Base-by-base conservation (phyloP, 2,888 invertebrate species). In the Scaptomyza caliginosa region DNA sequence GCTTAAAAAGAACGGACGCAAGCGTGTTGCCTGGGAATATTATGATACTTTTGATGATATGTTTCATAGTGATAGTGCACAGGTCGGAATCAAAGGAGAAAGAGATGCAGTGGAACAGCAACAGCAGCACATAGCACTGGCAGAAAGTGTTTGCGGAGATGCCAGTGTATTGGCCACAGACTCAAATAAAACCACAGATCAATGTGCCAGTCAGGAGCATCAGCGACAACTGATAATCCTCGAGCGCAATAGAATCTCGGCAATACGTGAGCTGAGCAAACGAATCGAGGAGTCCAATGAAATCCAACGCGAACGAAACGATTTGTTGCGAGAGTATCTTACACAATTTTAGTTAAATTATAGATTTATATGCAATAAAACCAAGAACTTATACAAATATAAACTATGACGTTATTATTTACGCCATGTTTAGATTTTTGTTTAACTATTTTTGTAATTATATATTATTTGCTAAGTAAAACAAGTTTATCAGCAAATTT, bases 241-340 rank as follows among this genome's bases (percentile, higher is more conserved):
- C 1, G 76, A 80, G 26, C 80, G 76, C 10, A 77, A 59, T 34
- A 36, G 80, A 13, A 80, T 77, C 6, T 34, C 73, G 0, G 76
- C 81, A 26, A 77, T 77, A 5, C 39, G 62, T 8, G 77, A 80
- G 40, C 40, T 77, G 0, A 80, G 80, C 43, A 72, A 62, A 45
- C 64, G 80, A 5, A 71, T 76, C 7, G 80, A 79, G 3, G 80
- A 80, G 6, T 79, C 76, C 2, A 76, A 76, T 48, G 54, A 26
- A 6, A 76, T 76, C 32, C 80, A 76, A 26, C 67, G 80, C 0
- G 80, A 76, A 36, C 60, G 76, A 8, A 76, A 76, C 39, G 76
- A 80, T 8, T 52, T 76, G 5, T 19, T 76, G 3, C 48, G 73
- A 2, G 80, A 76, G 16, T 76, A 72, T 59, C 34, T 76, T 0